Evolutionary conservation across 2,888 invertebrate genomes (phyloP).

Genomic region (Eupithecia tripunctaria): DNA sequence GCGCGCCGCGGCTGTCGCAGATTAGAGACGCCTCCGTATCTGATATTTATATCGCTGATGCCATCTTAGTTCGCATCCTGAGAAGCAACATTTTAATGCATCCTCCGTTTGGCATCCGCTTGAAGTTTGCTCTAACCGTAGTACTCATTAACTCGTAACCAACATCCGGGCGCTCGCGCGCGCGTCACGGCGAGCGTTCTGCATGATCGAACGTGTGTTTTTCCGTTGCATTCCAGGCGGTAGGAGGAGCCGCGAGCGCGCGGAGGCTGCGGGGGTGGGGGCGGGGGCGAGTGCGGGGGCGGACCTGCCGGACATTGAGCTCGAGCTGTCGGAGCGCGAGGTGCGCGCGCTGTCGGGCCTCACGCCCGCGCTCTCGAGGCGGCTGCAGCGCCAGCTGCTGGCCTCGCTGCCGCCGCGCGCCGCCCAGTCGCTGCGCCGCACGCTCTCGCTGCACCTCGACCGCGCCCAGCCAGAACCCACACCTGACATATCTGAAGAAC

Average conservation of each 20-base stretch:
- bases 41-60: conserved; percentile 65
- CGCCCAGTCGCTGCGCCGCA: conserved; percentile 87
- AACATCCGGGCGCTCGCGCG: conserved; percentile 61
- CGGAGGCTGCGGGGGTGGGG: conserved; percentile 56
- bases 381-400: conserved; percentile 88
- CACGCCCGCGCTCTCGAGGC: conserved; percentile 88
- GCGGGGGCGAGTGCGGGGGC: conserved; percentile 51
- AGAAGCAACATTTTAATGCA: conserved; percentile 83
- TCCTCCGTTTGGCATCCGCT: conserved; percentile 78
- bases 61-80: conserved; percentile 74
- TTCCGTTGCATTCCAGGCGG: conserved; percentile 81
- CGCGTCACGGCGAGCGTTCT: conserved; percentile 78
- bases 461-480: conserved; percentile 42
- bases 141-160: conserved; percentile 76
- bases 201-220: conserved; percentile 85
- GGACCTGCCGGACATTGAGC: conserved; percentile 87
- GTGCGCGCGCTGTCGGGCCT: conserved; percentile 87
- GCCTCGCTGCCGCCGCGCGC: conserved; percentile 89
- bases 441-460: conserved; percentile 79
- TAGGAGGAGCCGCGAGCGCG: conserved; percentile 70
- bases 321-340: conserved; percentile 88
- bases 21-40: conserved; percentile 73
- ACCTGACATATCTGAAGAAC: background rate
- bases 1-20: conserved; percentile 76
- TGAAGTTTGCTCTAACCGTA: conserved; percentile 73